Conservation (phyloP, 35 echinoderm and acorn worm genomes). For the Eucidaris tribuloides region DNA sequence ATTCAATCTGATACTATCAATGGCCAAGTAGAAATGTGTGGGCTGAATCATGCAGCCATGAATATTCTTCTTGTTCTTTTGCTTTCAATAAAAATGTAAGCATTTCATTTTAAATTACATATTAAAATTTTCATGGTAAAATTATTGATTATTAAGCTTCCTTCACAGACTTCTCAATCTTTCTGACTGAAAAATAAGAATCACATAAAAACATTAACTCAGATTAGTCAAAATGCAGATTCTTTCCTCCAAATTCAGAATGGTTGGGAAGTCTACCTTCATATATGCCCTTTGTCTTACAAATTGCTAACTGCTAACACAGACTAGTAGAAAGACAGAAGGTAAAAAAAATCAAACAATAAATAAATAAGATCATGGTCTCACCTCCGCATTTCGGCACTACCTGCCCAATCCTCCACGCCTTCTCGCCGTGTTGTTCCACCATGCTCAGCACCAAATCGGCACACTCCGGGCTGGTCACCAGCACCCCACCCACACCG, state of each 20-base stretch:
- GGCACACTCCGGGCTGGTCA: slow-evolving; percentile 32
- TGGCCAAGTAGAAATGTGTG: too few species aligned
- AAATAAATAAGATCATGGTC: not conserved
- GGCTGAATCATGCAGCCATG: too few species aligned
- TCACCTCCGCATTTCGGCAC: slow-evolving; percentile 9
- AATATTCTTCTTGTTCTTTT: too few species aligned
- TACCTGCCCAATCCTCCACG: slow-evolving; percentile 74
- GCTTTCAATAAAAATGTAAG: too few species aligned
- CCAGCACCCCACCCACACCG: slow-evolving; percentile 80
- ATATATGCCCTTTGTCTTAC: not conserved
- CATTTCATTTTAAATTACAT: too few species aligned
- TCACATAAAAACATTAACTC: not conserved
- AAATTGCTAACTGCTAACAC: not conserved
- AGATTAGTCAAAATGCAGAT: not conserved
- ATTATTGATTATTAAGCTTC: too few species aligned
- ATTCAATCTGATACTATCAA: too few species aligned
- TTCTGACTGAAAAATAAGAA: not conserved
- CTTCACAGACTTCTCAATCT: too few species aligned
- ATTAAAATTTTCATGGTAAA: too few species aligned
- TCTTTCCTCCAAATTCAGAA: not conserved
- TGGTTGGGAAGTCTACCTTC: not conserved
- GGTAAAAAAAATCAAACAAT: not conserved
- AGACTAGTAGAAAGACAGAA: not conserved
- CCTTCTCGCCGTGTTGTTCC: slow-evolving; percentile 41
- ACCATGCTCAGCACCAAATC: slow-evolving; percentile 53